These are phyloP conservation scores for Pachyseris speciosa DNA, from an alignment of 64 coral and sea anemone species.

Conservation along the genomic window DNA sequence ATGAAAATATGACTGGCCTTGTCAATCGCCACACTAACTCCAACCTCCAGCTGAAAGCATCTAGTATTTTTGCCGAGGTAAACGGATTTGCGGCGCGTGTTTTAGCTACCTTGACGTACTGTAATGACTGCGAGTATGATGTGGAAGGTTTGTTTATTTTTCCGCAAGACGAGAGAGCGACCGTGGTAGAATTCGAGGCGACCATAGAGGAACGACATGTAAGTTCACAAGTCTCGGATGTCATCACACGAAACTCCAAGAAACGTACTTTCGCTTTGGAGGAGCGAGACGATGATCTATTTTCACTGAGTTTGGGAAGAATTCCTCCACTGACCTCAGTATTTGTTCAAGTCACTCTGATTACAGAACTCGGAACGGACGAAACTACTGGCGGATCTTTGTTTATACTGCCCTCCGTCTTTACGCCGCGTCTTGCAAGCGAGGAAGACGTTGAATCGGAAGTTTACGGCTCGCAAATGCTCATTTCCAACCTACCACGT, in stretches of 20 bases:
- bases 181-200: conserved; percentile 88
- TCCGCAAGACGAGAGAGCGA: conserved; percentile 91
- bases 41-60: conserved; percentile 79
- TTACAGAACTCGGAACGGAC: conserved; percentile 82
- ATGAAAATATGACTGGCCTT: conserved; percentile 75
- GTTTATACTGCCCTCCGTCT: conserved; percentile 89
- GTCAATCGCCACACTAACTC: conserved; percentile 78
- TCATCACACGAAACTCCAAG: conserved; percentile 22
- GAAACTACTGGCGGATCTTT: conserved; percentile 70
- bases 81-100: conserved; percentile 90
- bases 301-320: conserved; percentile 93
- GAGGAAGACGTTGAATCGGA: conserved; percentile 29
- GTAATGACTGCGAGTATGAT: conserved; percentile 84
- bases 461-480: conserved; percentile 78
- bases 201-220: conserved; percentile 89
- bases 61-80: conserved; percentile 93
- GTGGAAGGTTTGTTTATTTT: conserved; percentile 95
- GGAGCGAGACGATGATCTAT: conserved; percentile 87
- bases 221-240: conserved; percentile 57
- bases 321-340: conserved; percentile 91
- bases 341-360: conserved; percentile 94
- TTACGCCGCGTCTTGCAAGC: conserved; percentile 75
- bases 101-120: conserved; percentile 90
- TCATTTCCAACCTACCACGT: conserved; percentile 70
- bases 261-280: conserved; percentile 75